Evolutionary conservation across 2,888 invertebrate genomes (phyloP).

Genomic region (Pyrrhosoma nymphula): DNA sequence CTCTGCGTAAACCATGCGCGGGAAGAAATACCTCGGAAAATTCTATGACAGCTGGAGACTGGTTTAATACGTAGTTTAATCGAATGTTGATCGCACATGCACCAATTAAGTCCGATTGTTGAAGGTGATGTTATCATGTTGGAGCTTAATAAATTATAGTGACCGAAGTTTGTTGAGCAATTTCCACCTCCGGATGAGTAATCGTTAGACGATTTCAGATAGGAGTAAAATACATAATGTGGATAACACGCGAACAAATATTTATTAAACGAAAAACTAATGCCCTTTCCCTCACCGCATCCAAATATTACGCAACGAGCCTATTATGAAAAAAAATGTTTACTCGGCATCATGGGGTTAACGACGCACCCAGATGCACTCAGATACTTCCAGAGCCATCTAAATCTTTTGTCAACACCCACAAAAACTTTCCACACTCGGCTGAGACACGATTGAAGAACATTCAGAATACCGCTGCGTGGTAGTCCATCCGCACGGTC

Average conservation of each 20-base stretch:
- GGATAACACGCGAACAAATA: conserved; percentile 20
- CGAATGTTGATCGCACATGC: not conserved
- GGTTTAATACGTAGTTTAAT: not conserved
- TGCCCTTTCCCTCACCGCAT: not conserved
- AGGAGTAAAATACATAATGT: not conserved
- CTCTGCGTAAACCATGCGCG: not conserved
- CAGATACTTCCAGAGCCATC: not conserved
- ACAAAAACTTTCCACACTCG: not conserved
- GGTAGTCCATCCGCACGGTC: not conserved
- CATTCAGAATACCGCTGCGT: not conserved
- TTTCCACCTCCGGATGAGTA: not conserved
- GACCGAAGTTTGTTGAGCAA: not conserved
- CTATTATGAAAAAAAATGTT: not conserved
- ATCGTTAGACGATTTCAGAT: not conserved
- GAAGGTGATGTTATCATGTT: too few species aligned
- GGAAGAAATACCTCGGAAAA: not conserved
- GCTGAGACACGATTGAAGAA: not conserved
- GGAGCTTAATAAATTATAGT: not conserved
- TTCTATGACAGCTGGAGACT: not conserved
- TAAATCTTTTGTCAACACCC: not conserved
- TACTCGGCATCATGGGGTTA: not conserved
- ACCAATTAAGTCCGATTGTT: too few species aligned
- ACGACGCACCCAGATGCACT: not conserved
- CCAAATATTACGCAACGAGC: conserved; percentile 36
- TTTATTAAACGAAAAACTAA: not conserved